Evolutionary conservation across 2,113 vertebrate genomes (phyloP), one percentile per base, ranked within the genome.

Genomic region (Austrofundulus limnaeus): DNA sequence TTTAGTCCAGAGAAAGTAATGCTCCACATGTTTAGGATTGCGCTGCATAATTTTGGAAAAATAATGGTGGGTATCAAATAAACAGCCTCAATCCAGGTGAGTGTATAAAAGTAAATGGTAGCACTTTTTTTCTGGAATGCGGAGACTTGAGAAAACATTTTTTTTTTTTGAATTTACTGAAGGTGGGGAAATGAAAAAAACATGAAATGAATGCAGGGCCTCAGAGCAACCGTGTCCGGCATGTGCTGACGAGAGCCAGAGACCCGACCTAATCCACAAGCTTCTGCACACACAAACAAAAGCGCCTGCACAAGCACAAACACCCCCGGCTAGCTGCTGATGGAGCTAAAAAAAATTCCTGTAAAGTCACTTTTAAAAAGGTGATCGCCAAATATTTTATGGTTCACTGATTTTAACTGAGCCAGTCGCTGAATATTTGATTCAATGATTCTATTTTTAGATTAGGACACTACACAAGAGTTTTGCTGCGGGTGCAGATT

Each of bases 111-210:
- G 62, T 74, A 80, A 81, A 74, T 66, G 70, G 42, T 65, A 11
- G 59, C 61, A 57, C 70, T 70, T 76, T 80, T 57, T 68, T 72
- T 34, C 31, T 77, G 79, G 80, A 87, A 87, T 84, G 82, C 61
- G 15, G 69, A 72, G 71, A 78, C 80, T 90, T 89, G 81, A 84
- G 79, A 88, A 90, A 88, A 87, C 83, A 86, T 87, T 85, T 62
- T 28, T 88, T 87, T 85, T 62, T 64, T 83, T 63, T 66, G 77
- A 78, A 77, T 75, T 78, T 80, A 84, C 80, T 34, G 24, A 86
- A 89, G 83, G 88, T 80, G 85, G 86, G 80, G 87, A 83, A 90
- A 90, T 80, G 82, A 90, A 91, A 92, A 91, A 85, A 91, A 84
- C 77, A 45, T 70, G 70, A 81, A 87, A 90, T 91, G 89, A 92